These are phyloP conservation scores for Paramisgurnus dabryanus DNA, from an alignment of 2,113 vertebrate genomes.

Conservation along the genomic window DNA sequence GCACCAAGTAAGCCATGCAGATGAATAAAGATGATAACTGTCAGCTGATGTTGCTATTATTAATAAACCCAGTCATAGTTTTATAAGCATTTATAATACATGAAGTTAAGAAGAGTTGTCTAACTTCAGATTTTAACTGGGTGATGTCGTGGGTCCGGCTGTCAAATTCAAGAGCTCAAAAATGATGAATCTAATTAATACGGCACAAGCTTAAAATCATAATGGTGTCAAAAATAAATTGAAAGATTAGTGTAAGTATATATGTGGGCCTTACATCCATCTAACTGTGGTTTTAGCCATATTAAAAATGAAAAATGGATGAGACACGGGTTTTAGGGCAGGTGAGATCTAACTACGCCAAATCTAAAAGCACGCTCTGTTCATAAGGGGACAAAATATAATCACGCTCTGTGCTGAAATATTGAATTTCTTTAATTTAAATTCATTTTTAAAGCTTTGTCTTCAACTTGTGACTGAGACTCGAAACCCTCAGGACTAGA, in stretches of 20 bases:
- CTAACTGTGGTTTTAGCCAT: slow-evolving; percentile 42
- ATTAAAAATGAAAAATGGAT: slow-evolving; percentile 50
- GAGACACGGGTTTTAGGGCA: slow-evolving; percentile 48
- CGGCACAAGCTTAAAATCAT: slow-evolving; percentile 19
- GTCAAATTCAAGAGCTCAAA: slow-evolving; percentile 18
- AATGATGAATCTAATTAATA: slow-evolving; percentile 38
- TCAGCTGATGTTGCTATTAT: slow-evolving; percentile 13
- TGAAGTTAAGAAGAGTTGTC: neutral
- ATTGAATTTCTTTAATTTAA: slow-evolving; percentile 64
- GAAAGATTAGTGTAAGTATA: slow-evolving; percentile 20
- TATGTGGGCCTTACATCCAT: neutral
- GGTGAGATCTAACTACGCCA: slow-evolving; percentile 58
- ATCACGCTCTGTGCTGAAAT: slow-evolving; percentile 58
- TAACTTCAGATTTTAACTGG: neutral
- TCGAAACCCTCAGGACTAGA: slow-evolving; percentile 67
- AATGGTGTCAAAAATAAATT: neutral
- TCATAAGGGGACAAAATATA: slow-evolving; percentile 42
- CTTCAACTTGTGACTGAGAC: slow-evolving; percentile 60
- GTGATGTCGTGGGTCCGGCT: neutral
- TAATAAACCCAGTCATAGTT: neutral
- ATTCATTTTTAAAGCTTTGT: slow-evolving; percentile 58
- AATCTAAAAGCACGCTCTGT: slow-evolving; percentile 56
- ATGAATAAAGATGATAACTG: neutral
- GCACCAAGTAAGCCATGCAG: neutral
- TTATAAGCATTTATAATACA: neutral